A percentile compares a stretch with the other conserved stretches of the same genome.
phyloP scores from a whole-genome alignment of 2,888 invertebrate species.

The Heliconius ethilla region DNA sequence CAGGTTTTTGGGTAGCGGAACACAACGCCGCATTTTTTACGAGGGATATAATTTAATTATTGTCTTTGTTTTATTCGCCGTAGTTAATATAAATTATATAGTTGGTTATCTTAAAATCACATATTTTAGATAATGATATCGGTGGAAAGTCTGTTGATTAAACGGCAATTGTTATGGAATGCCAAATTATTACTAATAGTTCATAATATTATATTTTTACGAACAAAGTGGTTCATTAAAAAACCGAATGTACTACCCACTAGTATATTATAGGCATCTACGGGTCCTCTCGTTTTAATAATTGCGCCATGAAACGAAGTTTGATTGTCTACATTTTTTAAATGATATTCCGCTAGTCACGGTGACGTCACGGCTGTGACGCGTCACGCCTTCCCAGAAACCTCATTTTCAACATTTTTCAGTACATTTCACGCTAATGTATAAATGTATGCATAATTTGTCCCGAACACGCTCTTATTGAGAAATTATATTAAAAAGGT shows the following conservation, averaged over 20 bases:
- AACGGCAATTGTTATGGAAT: background rate
- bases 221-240: too few relatives aligned
- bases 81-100: background rate
- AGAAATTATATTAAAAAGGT: constrained; percentile 31
- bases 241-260: too few relatives aligned
- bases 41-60: too few relatives aligned
- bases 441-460: constrained; percentile 22
- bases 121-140: constrained; percentile 15
- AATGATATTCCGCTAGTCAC: constrained; percentile 37
- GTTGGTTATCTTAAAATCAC: background rate
- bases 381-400: constrained; percentile 27
- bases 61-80: background rate
- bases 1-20: too few relatives aligned
- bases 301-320: constrained; percentile 26
- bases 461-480: constrained; percentile 30
- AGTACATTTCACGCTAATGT: constrained; percentile 28
- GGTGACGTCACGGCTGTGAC: constrained; percentile 41
- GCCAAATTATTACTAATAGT: background rate
- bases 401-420: constrained; percentile 29
- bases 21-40: too few relatives aligned
- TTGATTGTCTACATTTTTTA: constrained; percentile 28
- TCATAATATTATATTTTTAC: too few relatives aligned
- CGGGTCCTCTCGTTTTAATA: background rate
- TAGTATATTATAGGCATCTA: too few relatives aligned
- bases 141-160: constrained; percentile 2